Percentiles rank a stretch among this genome's conserved stretches.
Conservation (phyloP, 2,888 invertebrate species). For the Drosophila meridionalis region DNA sequence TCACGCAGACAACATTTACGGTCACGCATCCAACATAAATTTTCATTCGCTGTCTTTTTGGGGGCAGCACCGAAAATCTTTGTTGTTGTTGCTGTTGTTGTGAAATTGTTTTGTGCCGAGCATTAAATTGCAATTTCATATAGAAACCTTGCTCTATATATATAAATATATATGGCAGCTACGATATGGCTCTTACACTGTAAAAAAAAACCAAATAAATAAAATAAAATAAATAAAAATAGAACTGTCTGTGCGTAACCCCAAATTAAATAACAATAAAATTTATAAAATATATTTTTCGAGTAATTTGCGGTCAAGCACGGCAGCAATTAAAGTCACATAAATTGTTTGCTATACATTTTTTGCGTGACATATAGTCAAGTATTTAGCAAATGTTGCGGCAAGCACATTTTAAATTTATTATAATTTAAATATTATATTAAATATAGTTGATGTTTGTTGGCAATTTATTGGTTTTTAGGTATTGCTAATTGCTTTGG, state of each 20-base stretch:
- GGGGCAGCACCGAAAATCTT: conserved; percentile 42
- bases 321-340: conserved; percentile 33
- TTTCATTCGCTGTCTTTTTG: conserved; percentile 75
- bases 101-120: conserved; percentile 65
- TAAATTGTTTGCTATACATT: conserved; percentile 25
- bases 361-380: conserved; percentile 2
- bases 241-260: conserved; percentile 1
- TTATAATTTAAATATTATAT: conserved; percentile 5
- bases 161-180: conserved; percentile 19
- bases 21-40: conserved; percentile 77
- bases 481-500: not conserved
- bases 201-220: not conserved
- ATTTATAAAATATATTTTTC: conserved; percentile 30
- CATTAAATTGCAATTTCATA: conserved; percentile 71
- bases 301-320: conserved; percentile 45
- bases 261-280: conserved; percentile 47
- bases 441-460: not conserved
- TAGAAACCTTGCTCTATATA: conserved; percentile 27
- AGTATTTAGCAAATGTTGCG: conserved; percentile 16
- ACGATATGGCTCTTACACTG: conserved; percentile 15
- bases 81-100: conserved; percentile 46
- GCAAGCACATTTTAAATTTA: not conserved
- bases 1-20: conserved; percentile 77
- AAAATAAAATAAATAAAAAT: not conserved
- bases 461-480: not conserved